Percentiles rank a stretch among this genome's conserved stretches.
Evolutionary conservation across 2,888 invertebrate genomes (phyloP).

Genomic region (Melanchra persicariae): DNA sequence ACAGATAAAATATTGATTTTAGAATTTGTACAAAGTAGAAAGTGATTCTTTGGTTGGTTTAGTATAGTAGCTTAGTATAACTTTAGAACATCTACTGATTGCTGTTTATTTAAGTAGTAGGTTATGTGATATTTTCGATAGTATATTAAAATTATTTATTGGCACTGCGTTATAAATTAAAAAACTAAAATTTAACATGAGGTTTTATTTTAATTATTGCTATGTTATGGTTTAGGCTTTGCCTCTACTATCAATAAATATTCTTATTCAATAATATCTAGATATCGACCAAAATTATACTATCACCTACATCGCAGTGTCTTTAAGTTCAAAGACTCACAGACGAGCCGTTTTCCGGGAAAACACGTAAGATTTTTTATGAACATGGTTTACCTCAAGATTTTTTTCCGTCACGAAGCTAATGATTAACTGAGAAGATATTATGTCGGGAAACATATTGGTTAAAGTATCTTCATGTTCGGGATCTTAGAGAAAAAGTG

Average conservation of each 20-base stretch:
- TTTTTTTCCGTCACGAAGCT: slow-evolving; percentile 50
- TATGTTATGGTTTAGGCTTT: not conserved
- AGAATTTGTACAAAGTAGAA: slow-evolving; percentile 13
- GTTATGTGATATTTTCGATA: not conserved
- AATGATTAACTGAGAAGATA: slow-evolving; percentile 53
- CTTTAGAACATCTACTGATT: slow-evolving; percentile 14
- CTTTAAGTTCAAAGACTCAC: not conserved
- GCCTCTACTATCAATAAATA: no score
- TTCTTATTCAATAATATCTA: not conserved
- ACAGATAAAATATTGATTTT: slow-evolving; percentile 42
- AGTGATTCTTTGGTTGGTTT: slow-evolving; percentile 45
- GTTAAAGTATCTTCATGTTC: slow-evolving; percentile 14
- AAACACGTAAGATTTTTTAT: slow-evolving; percentile 49
- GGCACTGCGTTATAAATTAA: not conserved
- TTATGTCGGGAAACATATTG: slow-evolving; percentile 35
- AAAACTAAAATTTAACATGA: not conserved
- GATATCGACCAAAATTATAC: not conserved
- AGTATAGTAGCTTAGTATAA: slow-evolving; percentile 8
- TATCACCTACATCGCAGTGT: not conserved
- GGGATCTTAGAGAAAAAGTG: not conserved
- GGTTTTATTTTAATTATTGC: not conserved
- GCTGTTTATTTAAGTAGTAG: not conserved
- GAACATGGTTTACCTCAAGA: slow-evolving; percentile 43
- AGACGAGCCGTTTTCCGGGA: slow-evolving; percentile 37
- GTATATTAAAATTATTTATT: no score